Evolutionary conservation across 2,797 vertebrate genomes (phyloP), one percentile per base, ranked within the genome.

Genomic region (Fundulus diaphanus): DNA sequence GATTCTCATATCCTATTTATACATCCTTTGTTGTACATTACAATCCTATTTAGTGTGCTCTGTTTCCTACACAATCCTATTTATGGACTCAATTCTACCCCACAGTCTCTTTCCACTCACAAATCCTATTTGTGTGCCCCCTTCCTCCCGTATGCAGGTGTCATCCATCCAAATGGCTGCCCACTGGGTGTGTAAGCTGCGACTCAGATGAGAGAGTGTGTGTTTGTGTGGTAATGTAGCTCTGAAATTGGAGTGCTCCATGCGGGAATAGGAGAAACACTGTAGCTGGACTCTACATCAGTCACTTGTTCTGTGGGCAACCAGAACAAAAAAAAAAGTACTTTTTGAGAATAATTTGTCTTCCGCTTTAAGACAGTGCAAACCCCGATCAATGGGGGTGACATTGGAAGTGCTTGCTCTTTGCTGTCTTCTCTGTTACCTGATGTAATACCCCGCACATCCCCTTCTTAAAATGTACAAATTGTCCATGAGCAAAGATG

Each of bases 1-100:
- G 89, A 88, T 85, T 89, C 93, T 91, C 89, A 91, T 90, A 94
- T 92, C 92, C 92, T 93, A 93, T 94, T 94, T 92, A 93, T 92
- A 93, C 90, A 91, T 83, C 92, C 89, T 85, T 85, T 89, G 85
- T 89, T 92, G 89, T 92, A 92, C 92, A 93, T 94, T 93, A 93
- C 93, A 93, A 92, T 93, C 92, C 92, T 92, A 94, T 94, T 93
- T 93, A 93, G 88, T 81, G 84, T 18, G 61, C 88, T 86, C 91
- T 92, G 91, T 87, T 92, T 91, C 90, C 90, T 90, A 91, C 90
- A 92, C 91, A 92, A 92, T 93, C 92, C 90, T 92, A 93, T 92
- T 92, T 93, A 91, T 92, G 91, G 88, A 90, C 84, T 87, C 84
- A 81, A 83, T 85, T 85, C 81, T 88, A 77, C 70, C 67, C 35